These are phyloP conservation scores for Drosophila pachea DNA, from an alignment of 1,140 invertebrate species.

Conservation along the genomic window DNA sequence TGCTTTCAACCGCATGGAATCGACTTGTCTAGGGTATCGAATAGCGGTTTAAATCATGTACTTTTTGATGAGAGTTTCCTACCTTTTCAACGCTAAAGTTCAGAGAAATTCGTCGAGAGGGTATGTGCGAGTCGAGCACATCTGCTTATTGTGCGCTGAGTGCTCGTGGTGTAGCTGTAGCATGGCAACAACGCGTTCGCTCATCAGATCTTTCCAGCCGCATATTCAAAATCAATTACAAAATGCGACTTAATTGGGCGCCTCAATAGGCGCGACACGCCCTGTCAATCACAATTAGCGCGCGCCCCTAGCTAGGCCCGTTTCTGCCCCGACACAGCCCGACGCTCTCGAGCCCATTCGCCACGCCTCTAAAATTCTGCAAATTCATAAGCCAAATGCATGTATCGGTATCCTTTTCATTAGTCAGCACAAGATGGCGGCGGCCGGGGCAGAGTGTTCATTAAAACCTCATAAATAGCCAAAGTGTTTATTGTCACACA, in stretches of 20 bases:
- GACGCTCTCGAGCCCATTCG: conserved; percentile 37
- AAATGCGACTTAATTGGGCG: conserved; percentile 71
- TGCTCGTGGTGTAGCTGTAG: conserved; percentile 38
- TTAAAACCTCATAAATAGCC: conserved; percentile 77
- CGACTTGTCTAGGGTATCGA: background rate
- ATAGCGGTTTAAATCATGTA: too few relatives aligned
- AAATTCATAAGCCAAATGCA: conserved; percentile 74
- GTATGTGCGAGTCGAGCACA: background rate
- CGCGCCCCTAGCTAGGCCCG: conserved; percentile 47
- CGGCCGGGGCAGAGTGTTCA: conserved; percentile 46
- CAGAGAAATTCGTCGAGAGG: too few relatives aligned
- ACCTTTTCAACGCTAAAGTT: too few relatives aligned
- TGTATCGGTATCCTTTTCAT: conserved; percentile 65
- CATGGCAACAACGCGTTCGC: conserved; percentile 33
- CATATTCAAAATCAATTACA: conserved; percentile 72
- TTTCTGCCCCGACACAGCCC: conserved; percentile 13
- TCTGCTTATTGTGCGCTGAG: too few relatives aligned
- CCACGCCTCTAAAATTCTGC: conserved; percentile 66
- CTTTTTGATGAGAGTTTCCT: too few relatives aligned
- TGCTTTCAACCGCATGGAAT: conserved; percentile 4
- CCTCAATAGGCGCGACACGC: conserved; percentile 72
- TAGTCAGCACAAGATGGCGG: conserved; percentile 59
- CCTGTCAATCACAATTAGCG: conserved; percentile 74
- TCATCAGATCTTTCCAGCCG: conserved; percentile 8
- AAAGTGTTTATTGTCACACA: conserved; percentile 73